A percentile compares a stretch with the other conserved stretches of the same genome.
Conservation (phyloP, 2,113 vertebrate species). For the Prolemur simus region DNA sequence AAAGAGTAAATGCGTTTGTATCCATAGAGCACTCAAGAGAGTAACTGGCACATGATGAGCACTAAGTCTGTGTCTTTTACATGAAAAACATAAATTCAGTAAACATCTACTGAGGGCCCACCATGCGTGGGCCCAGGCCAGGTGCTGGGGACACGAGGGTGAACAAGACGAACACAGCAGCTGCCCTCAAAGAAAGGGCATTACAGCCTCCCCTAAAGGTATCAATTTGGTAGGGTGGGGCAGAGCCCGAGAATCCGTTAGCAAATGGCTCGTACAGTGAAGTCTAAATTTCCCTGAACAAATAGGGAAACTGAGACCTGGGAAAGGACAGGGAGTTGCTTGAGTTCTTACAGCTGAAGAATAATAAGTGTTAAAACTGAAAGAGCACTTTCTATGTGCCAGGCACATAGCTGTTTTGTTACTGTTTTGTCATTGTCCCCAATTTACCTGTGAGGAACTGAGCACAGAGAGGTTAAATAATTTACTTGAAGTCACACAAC, state of each 20-base stretch:
- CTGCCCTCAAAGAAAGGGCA: not conserved
- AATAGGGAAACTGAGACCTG: not conserved
- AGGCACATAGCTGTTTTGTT: not conserved
- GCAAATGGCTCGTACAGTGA: not conserved
- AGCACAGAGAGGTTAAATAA: not conserved
- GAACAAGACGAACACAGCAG: not conserved
- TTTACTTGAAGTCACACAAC: not conserved
- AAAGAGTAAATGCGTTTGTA: not conserved
- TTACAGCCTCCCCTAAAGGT: not conserved
- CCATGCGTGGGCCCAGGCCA: not conserved
- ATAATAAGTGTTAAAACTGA: not conserved
- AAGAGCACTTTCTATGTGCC: accelerated
- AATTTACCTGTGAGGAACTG: not conserved
- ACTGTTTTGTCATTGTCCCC: not conserved
- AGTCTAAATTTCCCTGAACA: not conserved
- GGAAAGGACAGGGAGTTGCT: not conserved
- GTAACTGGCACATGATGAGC: not conserved
- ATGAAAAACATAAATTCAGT: not conserved
- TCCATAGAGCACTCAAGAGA: not conserved
- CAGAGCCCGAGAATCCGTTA: not conserved
- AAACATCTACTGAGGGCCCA: not conserved
- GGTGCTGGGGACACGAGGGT: not conserved
- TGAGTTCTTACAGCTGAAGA: not conserved
- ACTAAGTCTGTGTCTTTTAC: not conserved
- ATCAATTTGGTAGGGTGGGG: too few relatives aligned